Evolutionary conservation across 2,888 invertebrate genomes (phyloP).

Genomic region (Proisotoma minuta): DNA sequence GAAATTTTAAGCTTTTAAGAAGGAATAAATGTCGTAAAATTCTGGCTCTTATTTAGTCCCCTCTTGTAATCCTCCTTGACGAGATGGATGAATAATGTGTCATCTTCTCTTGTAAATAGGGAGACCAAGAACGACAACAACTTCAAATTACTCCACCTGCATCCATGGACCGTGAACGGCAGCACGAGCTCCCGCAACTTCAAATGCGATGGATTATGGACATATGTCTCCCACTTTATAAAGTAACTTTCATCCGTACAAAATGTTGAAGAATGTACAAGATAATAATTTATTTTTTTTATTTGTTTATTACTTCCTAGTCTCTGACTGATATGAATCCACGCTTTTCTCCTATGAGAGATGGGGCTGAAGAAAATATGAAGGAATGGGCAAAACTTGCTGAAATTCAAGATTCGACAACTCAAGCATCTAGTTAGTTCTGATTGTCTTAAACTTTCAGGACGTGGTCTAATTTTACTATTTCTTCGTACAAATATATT

Average conservation of each 20-base stretch:
- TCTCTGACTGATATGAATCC: conserved; percentile 53
- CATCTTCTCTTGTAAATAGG: conserved; percentile 23
- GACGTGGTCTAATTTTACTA: no score
- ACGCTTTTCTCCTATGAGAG: conserved; percentile 52
- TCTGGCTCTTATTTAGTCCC: no score
- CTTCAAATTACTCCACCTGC: conserved; percentile 76
- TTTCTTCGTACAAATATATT: no score
- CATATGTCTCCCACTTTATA: conserved; percentile 54
- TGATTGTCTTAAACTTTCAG: no score
- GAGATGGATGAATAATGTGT: no score
- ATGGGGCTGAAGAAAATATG: conserved; percentile 54
- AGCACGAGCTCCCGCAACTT: conserved; percentile 57
- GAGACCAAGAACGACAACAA: conserved; percentile 82
- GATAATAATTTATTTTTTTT: neutral
- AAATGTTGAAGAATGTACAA: neutral
- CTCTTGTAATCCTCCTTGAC: no score
- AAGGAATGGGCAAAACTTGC: conserved; percentile 52
- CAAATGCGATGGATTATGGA: conserved; percentile 54
- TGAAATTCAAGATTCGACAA: neutral
- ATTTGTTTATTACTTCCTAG: conserved; percentile 45
- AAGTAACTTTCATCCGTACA: conserved; percentile 49
- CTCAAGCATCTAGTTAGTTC: no score
- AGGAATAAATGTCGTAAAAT: no score
- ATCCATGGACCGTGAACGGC: conserved; percentile 59
- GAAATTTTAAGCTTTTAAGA: no score